Conservation (phyloP, 2,113 vertebrate species). For the Sylvilagus bachmani region DNA sequence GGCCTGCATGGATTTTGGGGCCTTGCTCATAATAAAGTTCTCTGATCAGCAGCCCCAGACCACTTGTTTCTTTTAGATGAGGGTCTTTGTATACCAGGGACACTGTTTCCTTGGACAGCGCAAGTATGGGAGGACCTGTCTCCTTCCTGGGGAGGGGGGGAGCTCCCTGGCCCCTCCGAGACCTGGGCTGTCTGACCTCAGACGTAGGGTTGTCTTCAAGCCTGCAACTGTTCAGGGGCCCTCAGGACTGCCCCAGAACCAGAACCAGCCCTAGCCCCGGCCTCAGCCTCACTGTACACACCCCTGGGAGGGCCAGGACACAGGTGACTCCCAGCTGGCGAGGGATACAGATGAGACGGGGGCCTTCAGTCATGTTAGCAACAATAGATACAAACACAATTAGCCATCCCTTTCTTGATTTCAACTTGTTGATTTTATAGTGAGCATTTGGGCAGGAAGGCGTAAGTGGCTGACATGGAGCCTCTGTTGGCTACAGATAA, state of each 20-base stretch:
- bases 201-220: background rate
- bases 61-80: background rate
- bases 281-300: too few relatives aligned
- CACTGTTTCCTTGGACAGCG: background rate
- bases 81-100: background rate
- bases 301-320: background rate
- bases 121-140: background rate
- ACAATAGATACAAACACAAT: background rate
- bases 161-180: background rate
- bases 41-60: background rate
- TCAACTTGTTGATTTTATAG: background rate
- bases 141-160: background rate
- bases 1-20: background rate
- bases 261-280: too few relatives aligned
- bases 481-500: too few relatives aligned
- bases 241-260: background rate
- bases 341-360: background rate
- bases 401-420: background rate
- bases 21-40: background rate
- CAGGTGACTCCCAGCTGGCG: background rate
- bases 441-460: too few relatives aligned
- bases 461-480: too few relatives aligned
- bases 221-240: background rate
- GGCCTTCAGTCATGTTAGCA: background rate
- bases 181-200: background rate